Percentiles rank a stretch among this genome's conserved stretches.
Conservation (phyloP, 2,113 vertebrate genomes). For the Chionis minor region DNA sequence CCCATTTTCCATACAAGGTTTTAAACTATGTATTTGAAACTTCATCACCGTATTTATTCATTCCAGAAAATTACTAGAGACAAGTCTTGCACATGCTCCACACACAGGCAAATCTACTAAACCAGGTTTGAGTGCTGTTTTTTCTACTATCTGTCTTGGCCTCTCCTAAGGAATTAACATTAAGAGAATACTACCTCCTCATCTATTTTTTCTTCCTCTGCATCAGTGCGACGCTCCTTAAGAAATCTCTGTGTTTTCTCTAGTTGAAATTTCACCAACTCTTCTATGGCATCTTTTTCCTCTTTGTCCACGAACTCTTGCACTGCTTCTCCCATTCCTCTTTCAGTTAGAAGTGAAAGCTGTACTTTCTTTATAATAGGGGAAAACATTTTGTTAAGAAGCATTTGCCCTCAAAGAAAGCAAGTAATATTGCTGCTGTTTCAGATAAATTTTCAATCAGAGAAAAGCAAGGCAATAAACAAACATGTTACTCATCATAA, state of each 20-base stretch:
- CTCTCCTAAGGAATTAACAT: not conserved
- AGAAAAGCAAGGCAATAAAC: not conserved
- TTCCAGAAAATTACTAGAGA: not conserved
- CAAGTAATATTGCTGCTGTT: not conserved
- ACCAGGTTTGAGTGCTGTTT: not conserved
- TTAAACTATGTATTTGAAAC: not conserved
- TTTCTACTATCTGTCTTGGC: not conserved
- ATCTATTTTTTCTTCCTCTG: slow-evolving; percentile 90
- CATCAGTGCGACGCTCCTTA: slow-evolving; percentile 82
- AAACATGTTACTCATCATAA: not conserved
- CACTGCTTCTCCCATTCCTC: slow-evolving; percentile 96
- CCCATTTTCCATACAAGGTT: not conserved
- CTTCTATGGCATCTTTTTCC: slow-evolving; percentile 94
- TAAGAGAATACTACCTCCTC: slow-evolving; percentile 76
- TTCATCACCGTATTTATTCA: not conserved
- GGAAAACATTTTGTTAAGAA: not conserved
- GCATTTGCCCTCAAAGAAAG: not conserved
- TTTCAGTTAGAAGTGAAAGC: slow-evolving; percentile 92
- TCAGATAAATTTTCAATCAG: not conserved
- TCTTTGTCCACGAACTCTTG: slow-evolving; percentile 99
- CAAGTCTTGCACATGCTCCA: not conserved
- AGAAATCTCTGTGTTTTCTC: slow-evolving; percentile 95
- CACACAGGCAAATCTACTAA: not conserved
- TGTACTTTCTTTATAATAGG: slow-evolving; percentile 82
- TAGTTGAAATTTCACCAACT: slow-evolving; percentile 92